Base-by-base conservation (phyloP, 2,113 vertebrate species). In the Lampris incognitus region DNA sequence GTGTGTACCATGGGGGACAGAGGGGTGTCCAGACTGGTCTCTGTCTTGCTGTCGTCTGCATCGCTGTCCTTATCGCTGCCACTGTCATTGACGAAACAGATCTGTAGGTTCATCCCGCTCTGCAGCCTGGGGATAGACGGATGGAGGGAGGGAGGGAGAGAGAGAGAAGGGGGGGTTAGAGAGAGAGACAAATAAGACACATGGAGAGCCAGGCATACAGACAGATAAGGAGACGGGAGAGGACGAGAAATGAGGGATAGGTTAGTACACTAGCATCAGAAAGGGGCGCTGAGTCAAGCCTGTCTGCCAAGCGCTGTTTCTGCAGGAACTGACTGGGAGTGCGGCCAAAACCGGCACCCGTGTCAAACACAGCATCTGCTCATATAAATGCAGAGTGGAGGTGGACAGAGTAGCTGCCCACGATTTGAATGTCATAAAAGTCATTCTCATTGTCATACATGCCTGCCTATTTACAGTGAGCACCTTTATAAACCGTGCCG, bases 31-130 rank as follows among this genome's bases (percentile, higher is more conserved):
- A 98, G 85, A 82, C 98, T 99, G 79, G 97, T 98, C 92, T 99
- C 98, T 0, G 97, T 98, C 94, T 97, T 99, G 92, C 98, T 99
- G 94, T 99, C 97, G 0, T 99, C 98, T 0, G 96, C 98, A 46
- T 99, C 98, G 0, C 98, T 99, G 93, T 99, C 98, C 92, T 99
- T 99, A 87, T 99, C 98, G 0, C 98, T 99, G 88, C 98, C 94
- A 0, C 97, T 99, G 93, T 99, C 98, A 0, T 99, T 99, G 64
- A 99, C 97, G 5, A 99, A 99, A 87, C 98, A 99, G 73, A 99
- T 99, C 91, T 99, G 98, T 73, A 99, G 94, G 91, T 99, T 99
- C 98, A 99, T 99, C 87, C 98, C 98, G 1, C 98, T 99, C 90
- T 99, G 98, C 24, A 99, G 86, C 72, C 98, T 99, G 91, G 69